Conservation (phyloP, 2,113 vertebrate species). For the Etheostoma spectabile region DNA sequence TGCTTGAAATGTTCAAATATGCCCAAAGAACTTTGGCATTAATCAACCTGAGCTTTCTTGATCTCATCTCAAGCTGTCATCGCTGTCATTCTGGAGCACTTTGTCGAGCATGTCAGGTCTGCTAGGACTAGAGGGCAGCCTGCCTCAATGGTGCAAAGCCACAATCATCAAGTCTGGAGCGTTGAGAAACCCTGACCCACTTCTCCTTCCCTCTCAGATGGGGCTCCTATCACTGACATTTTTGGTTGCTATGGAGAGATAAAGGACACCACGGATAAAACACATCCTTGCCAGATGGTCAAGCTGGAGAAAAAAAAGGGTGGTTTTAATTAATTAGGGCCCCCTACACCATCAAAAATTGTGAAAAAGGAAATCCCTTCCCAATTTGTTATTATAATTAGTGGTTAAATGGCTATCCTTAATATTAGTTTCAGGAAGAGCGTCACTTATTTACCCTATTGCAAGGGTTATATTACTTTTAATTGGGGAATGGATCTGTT, state of each 20-base stretch:
- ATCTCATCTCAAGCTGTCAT: background rate
- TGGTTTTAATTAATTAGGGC: slow-evolving; percentile 47
- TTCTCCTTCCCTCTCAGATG: slow-evolving; percentile 50
- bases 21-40: background rate
- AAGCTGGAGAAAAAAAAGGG: slow-evolving; percentile 27
- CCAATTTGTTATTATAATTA: slow-evolving; percentile 41
- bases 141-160: slow-evolving; percentile 33
- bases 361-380: background rate
- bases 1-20: slow-evolving; percentile 16
- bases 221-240: slow-evolving; percentile 54
- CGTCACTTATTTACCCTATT: background rate
- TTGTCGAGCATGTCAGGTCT: slow-evolving; percentile 15
- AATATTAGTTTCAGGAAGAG: background rate
- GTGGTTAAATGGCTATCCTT: slow-evolving; percentile 12
- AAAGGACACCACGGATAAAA: slow-evolving; percentile 39
- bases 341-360: slow-evolving; percentile 21
- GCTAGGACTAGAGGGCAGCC: slow-evolving; percentile 23
- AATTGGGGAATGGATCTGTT: background rate
- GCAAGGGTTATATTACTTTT: slow-evolving; percentile 4
- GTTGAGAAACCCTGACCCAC: slow-evolving; percentile 63
- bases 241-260: slow-evolving; percentile 52
- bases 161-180: background rate
- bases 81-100: background rate
- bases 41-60: slow-evolving; percentile 11
- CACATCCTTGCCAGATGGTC: slow-evolving; percentile 66